Evolutionary conservation across 2,888 invertebrate genomes (phyloP).

Genomic region (Cryptus viduatorius): DNA sequence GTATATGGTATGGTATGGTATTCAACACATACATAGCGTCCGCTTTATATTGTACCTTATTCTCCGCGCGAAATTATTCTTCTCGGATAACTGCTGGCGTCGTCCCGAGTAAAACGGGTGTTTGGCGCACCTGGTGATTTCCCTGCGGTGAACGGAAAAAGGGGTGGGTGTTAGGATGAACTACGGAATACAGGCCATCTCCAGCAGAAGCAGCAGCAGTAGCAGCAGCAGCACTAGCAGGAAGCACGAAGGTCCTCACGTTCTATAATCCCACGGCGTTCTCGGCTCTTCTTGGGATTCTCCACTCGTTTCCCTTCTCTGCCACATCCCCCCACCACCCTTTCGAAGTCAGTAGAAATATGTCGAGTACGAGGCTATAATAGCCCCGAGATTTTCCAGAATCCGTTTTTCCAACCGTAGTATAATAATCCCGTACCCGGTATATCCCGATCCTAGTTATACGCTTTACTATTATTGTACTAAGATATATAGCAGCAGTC

Average conservation of each 20-base stretch:
- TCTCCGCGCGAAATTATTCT: slow-evolving; percentile 51
- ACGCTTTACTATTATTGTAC: slow-evolving; percentile 23
- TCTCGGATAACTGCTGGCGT: slow-evolving; percentile 46
- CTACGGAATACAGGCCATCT: slow-evolving; percentile 43
- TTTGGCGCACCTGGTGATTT: slow-evolving; percentile 65
- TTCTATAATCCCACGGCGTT: slow-evolving; percentile 16
- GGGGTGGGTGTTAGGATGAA: slow-evolving; percentile 50
- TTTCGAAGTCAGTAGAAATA: slow-evolving; percentile 22
- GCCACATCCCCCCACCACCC: neutral
- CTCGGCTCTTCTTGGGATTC: slow-evolving; percentile 27
- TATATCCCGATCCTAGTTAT: slow-evolving; percentile 16
- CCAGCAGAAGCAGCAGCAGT: neutral
- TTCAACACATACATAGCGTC: neutral
- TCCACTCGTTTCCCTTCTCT: slow-evolving; percentile 20
- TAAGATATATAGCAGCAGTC: slow-evolving; percentile 11
- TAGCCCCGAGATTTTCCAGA: slow-evolving; percentile 31
- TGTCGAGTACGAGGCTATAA: slow-evolving; percentile 27
- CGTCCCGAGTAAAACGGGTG: slow-evolving; percentile 44
- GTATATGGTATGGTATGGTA: slow-evolving; percentile 2
- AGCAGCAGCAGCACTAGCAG: neutral
- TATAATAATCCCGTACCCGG: slow-evolving; percentile 29
- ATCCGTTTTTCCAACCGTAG: slow-evolving; percentile 8
- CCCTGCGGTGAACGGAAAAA: slow-evolving; percentile 64
- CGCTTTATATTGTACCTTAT: slow-evolving; percentile 27
- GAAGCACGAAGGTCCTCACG: slow-evolving; percentile 16